Evolutionary conservation across 2,113 vertebrate genomes (phyloP).

Genomic region (Gavialis gangeticus): DNA sequence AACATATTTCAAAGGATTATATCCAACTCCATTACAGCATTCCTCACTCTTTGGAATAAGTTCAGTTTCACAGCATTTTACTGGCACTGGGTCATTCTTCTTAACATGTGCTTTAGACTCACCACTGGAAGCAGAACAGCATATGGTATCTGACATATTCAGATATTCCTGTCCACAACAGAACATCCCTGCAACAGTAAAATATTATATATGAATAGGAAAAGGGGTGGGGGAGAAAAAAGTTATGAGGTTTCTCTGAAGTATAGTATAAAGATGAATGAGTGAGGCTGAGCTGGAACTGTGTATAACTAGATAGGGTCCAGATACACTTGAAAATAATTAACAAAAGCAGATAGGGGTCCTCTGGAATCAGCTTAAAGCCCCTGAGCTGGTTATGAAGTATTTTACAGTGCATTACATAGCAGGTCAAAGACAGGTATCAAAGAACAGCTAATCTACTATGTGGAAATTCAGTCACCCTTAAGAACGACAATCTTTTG

Average conservation of each 20-base stretch:
- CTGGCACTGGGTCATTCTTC: slow-evolving; percentile 83
- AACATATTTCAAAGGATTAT: slow-evolving; percentile 89
- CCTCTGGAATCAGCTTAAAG: neutral
- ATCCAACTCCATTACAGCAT: slow-evolving; percentile 92
- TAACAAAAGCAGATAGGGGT: slow-evolving; percentile 25
- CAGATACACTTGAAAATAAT: slow-evolving; percentile 2
- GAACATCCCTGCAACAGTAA: slow-evolving; percentile 85
- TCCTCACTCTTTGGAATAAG: slow-evolving; percentile 87
- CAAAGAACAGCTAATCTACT: neutral
- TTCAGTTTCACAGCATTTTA: slow-evolving; percentile 92
- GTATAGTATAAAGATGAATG: slow-evolving; percentile 54
- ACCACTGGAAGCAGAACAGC: slow-evolving; percentile 86
- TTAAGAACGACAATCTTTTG: neutral
- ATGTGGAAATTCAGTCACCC: neutral
- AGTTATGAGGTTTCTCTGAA: slow-evolving; percentile 22
- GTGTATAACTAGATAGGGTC: slow-evolving; percentile 3
- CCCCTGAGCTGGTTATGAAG: neutral
- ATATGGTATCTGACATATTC: slow-evolving; percentile 89
- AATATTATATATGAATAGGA: slow-evolving; percentile 55
- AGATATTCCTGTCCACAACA: slow-evolving; percentile 92
- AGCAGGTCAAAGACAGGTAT: neutral
- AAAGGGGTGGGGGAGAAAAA: slow-evolving; percentile 19
- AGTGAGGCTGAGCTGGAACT: slow-evolving; percentile 38
- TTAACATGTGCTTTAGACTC: slow-evolving; percentile 84
- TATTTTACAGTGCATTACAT: fast-evolving